Evolutionary conservation across 2,888 invertebrate genomes (phyloP), one percentile per base, ranked within the genome.

Genomic region (Hydrotaea cyrtoneurina): DNA sequence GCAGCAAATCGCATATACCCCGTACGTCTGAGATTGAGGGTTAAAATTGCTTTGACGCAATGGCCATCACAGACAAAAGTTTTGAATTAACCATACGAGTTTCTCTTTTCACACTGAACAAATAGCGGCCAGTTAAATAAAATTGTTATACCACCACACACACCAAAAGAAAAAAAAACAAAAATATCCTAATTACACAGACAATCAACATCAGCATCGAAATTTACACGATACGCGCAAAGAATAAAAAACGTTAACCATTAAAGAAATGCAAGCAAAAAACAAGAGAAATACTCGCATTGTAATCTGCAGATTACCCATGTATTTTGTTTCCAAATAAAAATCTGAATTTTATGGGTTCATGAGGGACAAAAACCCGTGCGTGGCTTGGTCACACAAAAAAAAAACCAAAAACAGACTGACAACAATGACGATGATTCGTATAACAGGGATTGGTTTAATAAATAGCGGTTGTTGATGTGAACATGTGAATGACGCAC

Each of bases 101-200:
- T n/a, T n/a, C n/a, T 7, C 31, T 7, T 2, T 39, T 8, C 4
- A 39, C 39, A 11, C 39, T 39, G 39, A 4, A 39, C 39, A 39
- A 8, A 3, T 39, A 8, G 11, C 10, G 39, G 39, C 39, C 39
- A 39, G 39, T 55, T 55, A 55, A 23, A 17, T 55, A 21, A 55
- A 19, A 55, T 21, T 17, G 19, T 59, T 23, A 69, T 23, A 69
- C 21, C 8, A 0, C 1, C 5, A 43, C 21, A 43, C 66, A 46
- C 13, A 69, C 26, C n/a, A n/a, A n/a, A n/a, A 21, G 15, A 46
- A 43, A 46, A 46, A 43, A 19, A 46, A 62, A 31, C 0, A 11
- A 23, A 50, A 62, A 36, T 55, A 17, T 43, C 15, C 74, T 80
- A 80, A 80, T 80, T 80, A 59, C 80, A 80, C 43, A 57, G 19